phyloP scores from a whole-genome alignment of 2,113 vertebrate species.

The Nettapus auritus region DNA sequence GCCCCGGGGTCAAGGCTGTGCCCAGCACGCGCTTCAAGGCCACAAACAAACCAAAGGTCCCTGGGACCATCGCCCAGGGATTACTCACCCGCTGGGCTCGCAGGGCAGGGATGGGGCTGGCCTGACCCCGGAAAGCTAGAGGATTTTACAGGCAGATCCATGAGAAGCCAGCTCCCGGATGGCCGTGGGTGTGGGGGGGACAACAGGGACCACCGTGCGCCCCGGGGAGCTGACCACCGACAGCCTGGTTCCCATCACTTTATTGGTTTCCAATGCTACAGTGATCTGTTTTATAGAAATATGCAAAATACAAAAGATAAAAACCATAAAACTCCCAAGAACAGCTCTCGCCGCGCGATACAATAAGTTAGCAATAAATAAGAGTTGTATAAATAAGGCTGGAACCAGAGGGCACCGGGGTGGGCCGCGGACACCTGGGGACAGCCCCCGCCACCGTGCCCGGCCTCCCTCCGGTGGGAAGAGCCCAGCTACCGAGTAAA shows the following conservation, averaged over 20 bases:
- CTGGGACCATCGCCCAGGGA: background rate
- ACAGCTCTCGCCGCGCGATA: background rate
- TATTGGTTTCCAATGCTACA: background rate
- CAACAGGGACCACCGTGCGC: background rate
- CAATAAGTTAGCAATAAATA: conserved; percentile 75
- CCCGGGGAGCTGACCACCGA: background rate
- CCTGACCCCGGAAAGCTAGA: accelerated
- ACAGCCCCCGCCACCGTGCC: accelerated
- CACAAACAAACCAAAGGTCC: conserved; percentile 37
- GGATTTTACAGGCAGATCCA: background rate
- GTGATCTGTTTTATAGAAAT: background rate
- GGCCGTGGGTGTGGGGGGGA: background rate
- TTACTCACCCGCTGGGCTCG: background rate
- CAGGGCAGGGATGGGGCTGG: background rate
- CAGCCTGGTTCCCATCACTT: background rate
- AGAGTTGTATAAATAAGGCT: conserved; percentile 3
- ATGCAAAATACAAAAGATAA: background rate
- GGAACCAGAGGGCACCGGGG: background rate
- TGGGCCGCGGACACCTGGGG: accelerated
- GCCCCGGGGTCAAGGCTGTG: background rate
- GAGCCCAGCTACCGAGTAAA: background rate
- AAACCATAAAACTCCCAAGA: accelerated
- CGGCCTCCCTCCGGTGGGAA: accelerated
- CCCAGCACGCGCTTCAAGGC: background rate
- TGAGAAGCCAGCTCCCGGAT: accelerated